Percentiles rank a stretch among this genome's conserved stretches.
Evolutionary conservation across 1,140 invertebrate species (phyloP).

Genomic region (Drosophila miranda): DNA sequence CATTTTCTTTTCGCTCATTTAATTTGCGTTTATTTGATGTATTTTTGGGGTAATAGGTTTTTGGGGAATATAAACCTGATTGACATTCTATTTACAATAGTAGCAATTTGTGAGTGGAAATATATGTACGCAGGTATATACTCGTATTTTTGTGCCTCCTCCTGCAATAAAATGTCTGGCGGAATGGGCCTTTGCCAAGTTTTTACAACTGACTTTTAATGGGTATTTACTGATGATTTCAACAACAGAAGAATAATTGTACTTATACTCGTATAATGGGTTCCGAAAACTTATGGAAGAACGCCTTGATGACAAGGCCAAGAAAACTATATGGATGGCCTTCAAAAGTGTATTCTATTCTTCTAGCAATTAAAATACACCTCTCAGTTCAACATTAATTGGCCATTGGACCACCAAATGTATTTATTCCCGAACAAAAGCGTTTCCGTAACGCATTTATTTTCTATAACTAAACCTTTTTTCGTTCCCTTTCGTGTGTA

Average conservation of each 20-base stretch:
- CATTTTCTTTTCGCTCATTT: background rate
- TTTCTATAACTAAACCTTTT: no score
- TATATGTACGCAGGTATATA: background rate
- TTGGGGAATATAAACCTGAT: slow-evolving; percentile 33
- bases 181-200: background rate
- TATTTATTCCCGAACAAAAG: no score
- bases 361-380: no score
- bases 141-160: background rate
- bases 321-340: no score
- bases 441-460: no score
- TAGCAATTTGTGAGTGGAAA: background rate
- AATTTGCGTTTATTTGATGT: slow-evolving; percentile 29
- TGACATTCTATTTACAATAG: slow-evolving; percentile 45
- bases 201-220: slow-evolving; percentile 1
- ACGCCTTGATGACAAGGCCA: no score
- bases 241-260: no score
- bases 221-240: slow-evolving; percentile 19
- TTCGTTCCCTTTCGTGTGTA: no score
- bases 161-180: background rate
- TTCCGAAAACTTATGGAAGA: slow-evolving; percentile 1
- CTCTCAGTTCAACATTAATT: no score
- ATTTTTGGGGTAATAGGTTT: slow-evolving; percentile 29
- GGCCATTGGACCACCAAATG: no score
- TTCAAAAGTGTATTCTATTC: no score
- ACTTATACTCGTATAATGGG: no score